Evolutionary conservation across 1,140 invertebrate genomes (phyloP).

Genomic region (Drosophila virilis): DNA sequence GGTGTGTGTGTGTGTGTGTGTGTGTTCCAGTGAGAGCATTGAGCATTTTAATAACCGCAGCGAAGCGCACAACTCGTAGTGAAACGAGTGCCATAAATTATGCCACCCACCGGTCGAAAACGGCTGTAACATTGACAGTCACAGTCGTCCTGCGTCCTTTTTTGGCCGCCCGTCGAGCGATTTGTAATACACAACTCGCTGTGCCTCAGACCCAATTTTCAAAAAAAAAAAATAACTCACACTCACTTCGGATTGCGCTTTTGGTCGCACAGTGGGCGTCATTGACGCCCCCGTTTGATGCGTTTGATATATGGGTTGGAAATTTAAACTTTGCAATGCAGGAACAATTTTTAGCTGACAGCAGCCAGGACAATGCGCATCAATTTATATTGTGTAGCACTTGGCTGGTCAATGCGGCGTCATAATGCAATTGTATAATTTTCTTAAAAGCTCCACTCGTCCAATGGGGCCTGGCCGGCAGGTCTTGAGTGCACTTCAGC

Average conservation of each 20-base stretch:
- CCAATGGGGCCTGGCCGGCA: constrained; percentile 1
- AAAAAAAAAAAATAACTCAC: neutral
- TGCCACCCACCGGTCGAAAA: constrained; percentile 70
- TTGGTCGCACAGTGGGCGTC: constrained; percentile 40
- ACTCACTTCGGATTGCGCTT: constrained; percentile 53
- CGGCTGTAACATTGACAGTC: constrained; percentile 55
- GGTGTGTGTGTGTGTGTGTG: constrained; percentile 13
- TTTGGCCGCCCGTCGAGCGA: constrained; percentile 70
- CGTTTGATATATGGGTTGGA: constrained; percentile 64
- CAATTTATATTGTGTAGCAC: constrained; percentile 55
- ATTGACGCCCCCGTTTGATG: constrained; percentile 43
- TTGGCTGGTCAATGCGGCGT: constrained; percentile 71
- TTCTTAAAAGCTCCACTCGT: constrained; percentile 72
- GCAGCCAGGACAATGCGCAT: constrained; percentile 40
- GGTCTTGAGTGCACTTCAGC: constrained; percentile 62
- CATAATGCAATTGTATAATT: constrained; percentile 82
- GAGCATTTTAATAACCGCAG: constrained; percentile 81
- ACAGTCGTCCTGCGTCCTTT: constrained; percentile 9
- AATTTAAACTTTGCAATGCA: constrained; percentile 64
- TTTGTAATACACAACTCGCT: constrained; percentile 74
- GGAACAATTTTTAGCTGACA: constrained; percentile 22
- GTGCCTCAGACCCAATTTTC: neutral
- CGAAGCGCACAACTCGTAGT: constrained; percentile 35
- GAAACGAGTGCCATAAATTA: constrained; percentile 72
- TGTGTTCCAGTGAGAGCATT: constrained; percentile 69